Conservation (phyloP, 2,888 invertebrate genomes). For the Branchellion lobata region DNA sequence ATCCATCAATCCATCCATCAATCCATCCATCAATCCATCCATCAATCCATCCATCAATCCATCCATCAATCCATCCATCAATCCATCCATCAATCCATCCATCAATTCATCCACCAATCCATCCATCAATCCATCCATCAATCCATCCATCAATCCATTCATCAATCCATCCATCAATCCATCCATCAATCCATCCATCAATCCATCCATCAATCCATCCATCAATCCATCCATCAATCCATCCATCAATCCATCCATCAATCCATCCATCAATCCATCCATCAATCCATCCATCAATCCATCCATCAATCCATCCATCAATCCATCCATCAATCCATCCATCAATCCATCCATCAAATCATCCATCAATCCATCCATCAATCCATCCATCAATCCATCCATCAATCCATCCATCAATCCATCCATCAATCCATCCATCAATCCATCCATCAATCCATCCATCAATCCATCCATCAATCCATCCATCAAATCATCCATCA, state of each 20-base stretch:
- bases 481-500: no score
- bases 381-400: no score
- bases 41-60: neutral
- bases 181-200: neutral
- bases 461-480: no score
- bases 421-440: no score
- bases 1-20: neutral
- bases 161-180: neutral
- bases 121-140: no score
- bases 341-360: no score
- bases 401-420: no score
- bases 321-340: no score
- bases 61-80: neutral
- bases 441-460: no score
- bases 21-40: conserved; percentile 15
- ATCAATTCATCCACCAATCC: no score
- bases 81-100: neutral
- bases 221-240: neutral
- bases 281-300: neutral
- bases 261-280: neutral
- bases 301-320: neutral
- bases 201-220: neutral
- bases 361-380: no score
- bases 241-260: neutral
- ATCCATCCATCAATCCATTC: no score